Evolutionary conservation across 2,888 invertebrate species (phyloP).

Genomic region (Romanomermis culicivorax): DNA sequence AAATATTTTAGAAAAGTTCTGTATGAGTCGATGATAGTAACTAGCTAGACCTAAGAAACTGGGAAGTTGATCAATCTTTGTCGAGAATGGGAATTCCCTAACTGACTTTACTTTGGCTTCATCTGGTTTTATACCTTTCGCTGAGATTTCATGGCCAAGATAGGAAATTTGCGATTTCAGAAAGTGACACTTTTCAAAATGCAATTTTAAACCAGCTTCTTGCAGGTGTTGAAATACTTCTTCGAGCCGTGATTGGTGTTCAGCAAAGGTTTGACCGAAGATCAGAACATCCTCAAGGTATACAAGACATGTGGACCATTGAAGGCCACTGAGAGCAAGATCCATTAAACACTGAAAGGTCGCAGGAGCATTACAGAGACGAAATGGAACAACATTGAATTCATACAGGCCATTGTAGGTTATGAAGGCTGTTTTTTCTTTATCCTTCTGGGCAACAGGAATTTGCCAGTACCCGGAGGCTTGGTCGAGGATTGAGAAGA

Average conservation of each 20-base stretch:
- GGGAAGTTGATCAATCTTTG: background rate
- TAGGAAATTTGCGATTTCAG: background rate
- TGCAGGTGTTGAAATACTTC: too few relatives aligned
- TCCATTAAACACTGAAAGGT: constrained; percentile 19
- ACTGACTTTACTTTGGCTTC: background rate
- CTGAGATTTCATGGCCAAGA: background rate
- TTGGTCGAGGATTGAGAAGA: background rate
- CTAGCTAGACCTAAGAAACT: background rate
- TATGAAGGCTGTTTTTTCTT: too few relatives aligned
- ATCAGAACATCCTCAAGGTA: constrained; percentile 18
- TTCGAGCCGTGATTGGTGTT: too few relatives aligned
- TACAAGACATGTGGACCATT: constrained; percentile 14
- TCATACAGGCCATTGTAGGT: too few relatives aligned
- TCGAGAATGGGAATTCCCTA: background rate
- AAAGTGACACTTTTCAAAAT: background rate
- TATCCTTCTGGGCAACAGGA: too few relatives aligned
- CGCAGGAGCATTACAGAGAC: constrained; percentile 13
- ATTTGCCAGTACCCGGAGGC: constrained; percentile 14
- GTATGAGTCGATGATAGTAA: background rate
- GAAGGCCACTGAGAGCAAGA: constrained; percentile 11
- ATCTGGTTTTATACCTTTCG: background rate
- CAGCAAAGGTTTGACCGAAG: background rate
- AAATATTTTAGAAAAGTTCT: background rate
- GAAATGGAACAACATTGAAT: constrained; percentile 12
- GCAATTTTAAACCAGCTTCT: background rate